Evolutionary conservation across 1,140 invertebrate genomes (phyloP).

Genomic region (Agrypnia vestita): DNA sequence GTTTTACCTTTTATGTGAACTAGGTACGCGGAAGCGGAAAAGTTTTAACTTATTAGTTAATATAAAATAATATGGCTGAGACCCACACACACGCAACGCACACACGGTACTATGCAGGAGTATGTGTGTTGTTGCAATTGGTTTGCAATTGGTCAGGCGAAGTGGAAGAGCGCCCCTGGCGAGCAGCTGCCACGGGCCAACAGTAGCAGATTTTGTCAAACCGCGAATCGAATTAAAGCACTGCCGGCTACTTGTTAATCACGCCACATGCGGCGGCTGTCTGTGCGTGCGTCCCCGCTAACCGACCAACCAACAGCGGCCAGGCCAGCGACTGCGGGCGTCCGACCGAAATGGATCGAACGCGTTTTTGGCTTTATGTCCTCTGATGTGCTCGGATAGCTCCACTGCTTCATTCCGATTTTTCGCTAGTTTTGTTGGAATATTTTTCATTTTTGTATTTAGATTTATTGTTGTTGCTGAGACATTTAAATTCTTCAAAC

Average conservation of each 20-base stretch:
- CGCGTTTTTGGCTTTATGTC: conserved; percentile 11
- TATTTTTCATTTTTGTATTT: too few species aligned
- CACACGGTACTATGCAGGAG: too few species aligned
- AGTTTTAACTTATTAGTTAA: too few species aligned
- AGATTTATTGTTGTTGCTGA: too few species aligned
- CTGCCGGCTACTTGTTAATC: conserved; percentile 23
- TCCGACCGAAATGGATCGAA: conserved; percentile 4
- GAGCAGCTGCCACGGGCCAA: conserved; percentile 11
- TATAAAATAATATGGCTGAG: too few species aligned
- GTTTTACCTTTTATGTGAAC: too few species aligned
- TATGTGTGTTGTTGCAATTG: too few species aligned
- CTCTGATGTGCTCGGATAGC: background rate
- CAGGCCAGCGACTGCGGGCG: background rate
- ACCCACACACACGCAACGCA: too few species aligned
- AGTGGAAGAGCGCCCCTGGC: background rate
- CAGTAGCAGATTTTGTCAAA: conserved; percentile 49
- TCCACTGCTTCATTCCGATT: background rate
- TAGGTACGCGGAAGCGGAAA: too few species aligned
- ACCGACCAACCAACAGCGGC: background rate
- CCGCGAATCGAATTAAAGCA: conserved; percentile 38
- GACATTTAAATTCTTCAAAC: too few species aligned
- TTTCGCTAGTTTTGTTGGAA: background rate
- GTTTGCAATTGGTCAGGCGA: too few species aligned
- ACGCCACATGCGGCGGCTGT: background rate
- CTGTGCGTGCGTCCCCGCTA: conserved; percentile 16